Evolutionary conservation across 2,888 invertebrate species (phyloP).

Genomic region (Eupithecia centaureata): DNA sequence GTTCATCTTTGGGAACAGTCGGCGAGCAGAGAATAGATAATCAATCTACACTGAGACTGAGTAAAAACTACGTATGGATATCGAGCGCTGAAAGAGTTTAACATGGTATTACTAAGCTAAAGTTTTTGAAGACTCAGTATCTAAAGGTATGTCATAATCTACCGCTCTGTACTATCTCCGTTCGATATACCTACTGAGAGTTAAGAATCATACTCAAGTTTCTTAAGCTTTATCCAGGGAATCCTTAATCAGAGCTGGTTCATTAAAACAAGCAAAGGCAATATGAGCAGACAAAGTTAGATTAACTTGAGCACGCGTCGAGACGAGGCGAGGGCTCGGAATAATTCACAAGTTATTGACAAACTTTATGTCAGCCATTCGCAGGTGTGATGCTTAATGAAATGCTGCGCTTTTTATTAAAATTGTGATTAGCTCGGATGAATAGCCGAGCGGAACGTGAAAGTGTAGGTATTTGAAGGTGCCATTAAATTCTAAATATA

Average conservation of each 20-base stretch:
- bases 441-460: no score
- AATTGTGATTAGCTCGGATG: not conserved
- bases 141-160: not conserved
- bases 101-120: not conserved
- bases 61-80: not conserved
- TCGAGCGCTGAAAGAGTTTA: not conserved
- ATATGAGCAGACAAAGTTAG: constrained; percentile 54
- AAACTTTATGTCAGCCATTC: constrained; percentile 19
- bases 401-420: not conserved
- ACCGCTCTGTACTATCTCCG: constrained; percentile 1
- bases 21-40: not conserved
- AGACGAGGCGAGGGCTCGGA: constrained; percentile 48
- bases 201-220: constrained; percentile 12
- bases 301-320: constrained; percentile 54
- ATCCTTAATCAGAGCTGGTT: constrained; percentile 32
- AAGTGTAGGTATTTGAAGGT: not conserved
- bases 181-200: not conserved
- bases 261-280: constrained; percentile 40
- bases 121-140: not conserved
- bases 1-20: not conserved
- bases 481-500: no score
- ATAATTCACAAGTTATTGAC: constrained; percentile 45
- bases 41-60: not conserved
- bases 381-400: constrained; percentile 14
- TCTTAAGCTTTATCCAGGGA: constrained; percentile 19